Base-by-base conservation (phyloP, 2,797 vertebrate genomes). In the Peromyscus nudipes region DNA sequence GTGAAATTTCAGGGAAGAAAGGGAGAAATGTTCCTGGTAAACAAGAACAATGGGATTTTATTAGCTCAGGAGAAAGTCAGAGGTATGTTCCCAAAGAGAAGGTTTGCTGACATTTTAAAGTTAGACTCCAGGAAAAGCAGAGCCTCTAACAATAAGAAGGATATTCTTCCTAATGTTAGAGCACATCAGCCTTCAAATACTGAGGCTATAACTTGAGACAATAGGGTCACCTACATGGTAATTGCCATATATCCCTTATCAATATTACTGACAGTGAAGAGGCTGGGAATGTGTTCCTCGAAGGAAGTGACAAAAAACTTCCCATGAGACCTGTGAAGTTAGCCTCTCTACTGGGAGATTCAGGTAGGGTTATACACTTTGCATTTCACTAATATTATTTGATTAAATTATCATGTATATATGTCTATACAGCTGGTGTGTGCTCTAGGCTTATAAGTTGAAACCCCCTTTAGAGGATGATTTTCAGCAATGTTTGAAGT, bases 141-240 rank as follows among this genome's bases (percentile, higher is more conserved):
- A 49, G 43, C n/a, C 29, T 79, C 19, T 75, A 0, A 25, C 2
- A 90, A 8, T 49, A 55, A 92, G 55, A 91, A 19, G 23, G 46
- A 75, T 0, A 89, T 29, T 27, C 11, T 91, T 95, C n/a, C 19
- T 92, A 69, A 60, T 60, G 69, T 96, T 71, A 81, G 27, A 75
- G 37, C 37, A 92, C 1, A 46, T 1, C 31, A 46, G 31, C 0
- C 77, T 93, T 95, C 25, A 60, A 88, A 81, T 40, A 79, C 10
- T 37, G 43, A 91, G 6, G 3, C 17, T n/a, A n/a, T 4, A 89
- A 64, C 31, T 79, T 62, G 8, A 60, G 65, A 64, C 21, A 49
- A 71, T 21, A 21, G 8, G 13, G 29, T n/a, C 13, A 89, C 64
- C 75, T 82, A 29, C n/a, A 49, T 25, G 67, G 71, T 4, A 87